Evolutionary conservation across 2,797 vertebrate genomes (phyloP).

Genomic region (Emys orbicularis): DNA sequence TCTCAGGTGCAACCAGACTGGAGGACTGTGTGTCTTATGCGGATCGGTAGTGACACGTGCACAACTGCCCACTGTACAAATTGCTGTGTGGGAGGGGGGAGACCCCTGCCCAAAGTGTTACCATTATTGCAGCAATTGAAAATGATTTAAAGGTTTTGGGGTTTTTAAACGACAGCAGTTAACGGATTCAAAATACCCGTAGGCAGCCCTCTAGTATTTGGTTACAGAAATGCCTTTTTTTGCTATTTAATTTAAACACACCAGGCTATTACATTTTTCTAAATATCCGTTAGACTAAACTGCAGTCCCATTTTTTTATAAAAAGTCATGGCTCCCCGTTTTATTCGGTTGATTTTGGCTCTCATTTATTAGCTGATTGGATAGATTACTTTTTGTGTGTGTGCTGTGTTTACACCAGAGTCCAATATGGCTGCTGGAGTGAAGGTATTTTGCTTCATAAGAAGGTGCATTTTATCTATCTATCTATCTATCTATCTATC

Average conservation of each 20-base stretch:
- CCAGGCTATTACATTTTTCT: neutral
- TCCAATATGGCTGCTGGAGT: conserved; percentile 67
- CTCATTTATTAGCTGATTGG: neutral
- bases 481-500: neutral
- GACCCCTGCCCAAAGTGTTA: too few species aligned
- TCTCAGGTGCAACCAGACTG: neutral
- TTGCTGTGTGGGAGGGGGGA: neutral
- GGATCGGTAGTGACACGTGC: neutral
- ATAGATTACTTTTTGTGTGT: neutral
- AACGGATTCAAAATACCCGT: too few species aligned
- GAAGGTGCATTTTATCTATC: neutral
- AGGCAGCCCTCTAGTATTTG: too few species aligned
- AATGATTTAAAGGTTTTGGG: conserved; percentile 8
- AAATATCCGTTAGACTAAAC: too few species aligned
- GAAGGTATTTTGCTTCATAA: conserved; percentile 49
- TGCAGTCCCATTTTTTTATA: too few species aligned
- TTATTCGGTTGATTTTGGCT: too few species aligned
- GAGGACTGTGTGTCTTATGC: neutral
- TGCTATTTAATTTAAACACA: too few species aligned
- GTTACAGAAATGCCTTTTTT: too few species aligned
- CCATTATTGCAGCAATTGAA: neutral
- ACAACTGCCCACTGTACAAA: neutral
- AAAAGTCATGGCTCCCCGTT: too few species aligned
- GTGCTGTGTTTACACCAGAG: conserved; percentile 35
- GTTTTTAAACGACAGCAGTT: too few species aligned